Percentiles rank a stretch among this genome's conserved stretches.
Conservation (phyloP, 2,888 invertebrate genomes). For the Amphipoea lucens region DNA sequence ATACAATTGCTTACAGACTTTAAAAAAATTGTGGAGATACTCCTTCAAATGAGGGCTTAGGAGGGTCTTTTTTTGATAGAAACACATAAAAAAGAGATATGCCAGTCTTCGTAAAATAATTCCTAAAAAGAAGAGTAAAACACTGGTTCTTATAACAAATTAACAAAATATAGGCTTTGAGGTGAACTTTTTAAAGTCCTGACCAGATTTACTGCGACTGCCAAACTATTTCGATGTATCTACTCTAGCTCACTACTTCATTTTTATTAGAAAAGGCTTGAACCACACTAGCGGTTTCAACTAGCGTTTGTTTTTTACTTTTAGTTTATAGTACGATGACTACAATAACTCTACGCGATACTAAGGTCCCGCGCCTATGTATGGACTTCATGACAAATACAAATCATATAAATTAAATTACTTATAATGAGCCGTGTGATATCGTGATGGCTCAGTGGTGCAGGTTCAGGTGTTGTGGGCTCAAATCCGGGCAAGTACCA, state of each 20-base stretch:
- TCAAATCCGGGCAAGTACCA: not conserved
- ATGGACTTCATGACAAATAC: not conserved
- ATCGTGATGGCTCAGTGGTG: not conserved
- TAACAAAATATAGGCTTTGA: conserved; percentile 47
- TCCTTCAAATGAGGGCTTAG: not conserved
- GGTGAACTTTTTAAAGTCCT: conserved; percentile 30
- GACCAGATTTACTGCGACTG: conserved; percentile 47
- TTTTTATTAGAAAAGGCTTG: conserved; percentile 18
- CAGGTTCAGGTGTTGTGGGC: not conserved
- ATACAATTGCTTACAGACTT: not conserved
- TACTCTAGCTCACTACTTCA: conserved; percentile 11
- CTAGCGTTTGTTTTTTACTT: not conserved
- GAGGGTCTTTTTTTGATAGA: not conserved
- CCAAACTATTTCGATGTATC: conserved; percentile 38
- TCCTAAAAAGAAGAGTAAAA: conserved; percentile 10
- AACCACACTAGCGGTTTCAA: conserved; percentile 27
- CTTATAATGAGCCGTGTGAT: not conserved
- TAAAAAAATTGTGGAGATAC: not conserved
- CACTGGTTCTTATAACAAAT: conserved; percentile 56
- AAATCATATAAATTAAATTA: not conserved
- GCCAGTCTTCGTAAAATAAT: not conserved
- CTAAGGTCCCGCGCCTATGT: too few species aligned
- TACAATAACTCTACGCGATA: not conserved
- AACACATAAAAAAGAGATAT: not conserved
- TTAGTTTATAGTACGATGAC: not conserved